Evolutionary conservation across 2,888 invertebrate species (phyloP).

Genomic region (Ormyrus thymus): DNA sequence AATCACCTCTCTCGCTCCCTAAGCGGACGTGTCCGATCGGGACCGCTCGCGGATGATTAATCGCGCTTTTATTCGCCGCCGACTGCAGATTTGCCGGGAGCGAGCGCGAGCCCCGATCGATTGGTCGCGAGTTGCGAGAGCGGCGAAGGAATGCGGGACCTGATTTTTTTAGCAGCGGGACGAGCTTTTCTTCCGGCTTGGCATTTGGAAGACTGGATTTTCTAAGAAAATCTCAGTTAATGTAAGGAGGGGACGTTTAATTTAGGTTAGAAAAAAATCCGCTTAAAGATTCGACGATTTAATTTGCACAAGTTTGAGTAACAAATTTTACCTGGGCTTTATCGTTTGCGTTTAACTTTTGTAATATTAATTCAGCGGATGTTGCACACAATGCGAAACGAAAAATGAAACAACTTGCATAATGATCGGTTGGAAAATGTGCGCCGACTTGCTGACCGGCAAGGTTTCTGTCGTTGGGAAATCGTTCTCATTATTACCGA

Average conservation of each 20-base stretch:
- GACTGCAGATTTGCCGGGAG: background rate
- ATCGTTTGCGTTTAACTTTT: background rate
- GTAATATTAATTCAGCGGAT: constrained; percentile 13
- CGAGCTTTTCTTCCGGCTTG: no score
- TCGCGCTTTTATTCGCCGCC: constrained; percentile 45
- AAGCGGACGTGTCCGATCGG: constrained; percentile 33
- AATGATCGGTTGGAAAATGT: constrained; percentile 47
- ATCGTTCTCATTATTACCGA: constrained; percentile 29
- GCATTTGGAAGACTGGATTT: no score
- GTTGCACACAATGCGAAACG: constrained; percentile 2
- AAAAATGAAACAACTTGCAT: constrained; percentile 31
- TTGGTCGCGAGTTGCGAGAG: constrained; percentile 1
- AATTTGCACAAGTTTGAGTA: no score
- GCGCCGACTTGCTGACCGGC: constrained; percentile 46
- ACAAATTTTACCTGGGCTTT: no score
- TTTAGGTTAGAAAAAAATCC: no score
- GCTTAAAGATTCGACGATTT: no score
- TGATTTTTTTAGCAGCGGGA: no score
- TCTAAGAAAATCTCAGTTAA: no score
- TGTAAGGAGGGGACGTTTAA: no score
- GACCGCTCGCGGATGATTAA: constrained; percentile 46
- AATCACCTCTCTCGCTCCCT: constrained; percentile 49
- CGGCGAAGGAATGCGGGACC: no score
- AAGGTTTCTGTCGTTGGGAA: constrained; percentile 48
- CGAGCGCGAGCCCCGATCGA: constrained; percentile 11